A percentile compares a stretch with the other conserved stretches of the same genome.
phyloP scores from a whole-genome alignment of 2,888 invertebrate genomes.

The Tipula confusa region DNA sequence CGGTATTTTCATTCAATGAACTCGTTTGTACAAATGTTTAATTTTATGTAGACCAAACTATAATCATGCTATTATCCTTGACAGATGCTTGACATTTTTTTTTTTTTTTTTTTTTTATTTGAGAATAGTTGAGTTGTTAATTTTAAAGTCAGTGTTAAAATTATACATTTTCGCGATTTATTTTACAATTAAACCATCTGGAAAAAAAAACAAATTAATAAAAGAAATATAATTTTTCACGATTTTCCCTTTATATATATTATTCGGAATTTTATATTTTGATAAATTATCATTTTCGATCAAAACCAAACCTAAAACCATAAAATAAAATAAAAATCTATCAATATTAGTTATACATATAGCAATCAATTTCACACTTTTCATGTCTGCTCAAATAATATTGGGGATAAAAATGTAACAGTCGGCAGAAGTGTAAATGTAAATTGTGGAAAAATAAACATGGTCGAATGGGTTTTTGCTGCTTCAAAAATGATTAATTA shows the following conservation, averaged over 20 bases:
- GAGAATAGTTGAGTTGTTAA: not conserved
- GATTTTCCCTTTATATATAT: not conserved
- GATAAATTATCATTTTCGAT: conserved; percentile 9
- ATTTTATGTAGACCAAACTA: too few relatives aligned
- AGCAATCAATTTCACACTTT: not conserved
- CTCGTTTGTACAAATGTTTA: too few relatives aligned
- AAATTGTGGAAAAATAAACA: conserved; percentile 25
- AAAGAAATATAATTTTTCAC: not conserved
- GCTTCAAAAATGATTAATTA: not conserved
- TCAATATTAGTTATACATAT: not conserved
- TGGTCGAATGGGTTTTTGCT: not conserved
- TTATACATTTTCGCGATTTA: not conserved
- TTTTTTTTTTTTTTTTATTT: too few relatives aligned
- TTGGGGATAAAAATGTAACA: not conserved
- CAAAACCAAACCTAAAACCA: conserved; percentile 13
- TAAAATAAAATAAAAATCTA: not conserved
- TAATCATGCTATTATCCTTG: too few relatives aligned
- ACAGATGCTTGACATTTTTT: too few relatives aligned
- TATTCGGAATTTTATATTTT: not conserved
- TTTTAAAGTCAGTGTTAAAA: not conserved
- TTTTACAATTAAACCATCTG: not conserved
- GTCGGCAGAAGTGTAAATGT: not conserved
- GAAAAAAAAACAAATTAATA: not conserved
- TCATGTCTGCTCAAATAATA: not conserved
- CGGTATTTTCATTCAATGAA: too few relatives aligned